Evolutionary conservation across 2,797 vertebrate genomes (phyloP).

Genomic region (Takifugu rubripes): DNA sequence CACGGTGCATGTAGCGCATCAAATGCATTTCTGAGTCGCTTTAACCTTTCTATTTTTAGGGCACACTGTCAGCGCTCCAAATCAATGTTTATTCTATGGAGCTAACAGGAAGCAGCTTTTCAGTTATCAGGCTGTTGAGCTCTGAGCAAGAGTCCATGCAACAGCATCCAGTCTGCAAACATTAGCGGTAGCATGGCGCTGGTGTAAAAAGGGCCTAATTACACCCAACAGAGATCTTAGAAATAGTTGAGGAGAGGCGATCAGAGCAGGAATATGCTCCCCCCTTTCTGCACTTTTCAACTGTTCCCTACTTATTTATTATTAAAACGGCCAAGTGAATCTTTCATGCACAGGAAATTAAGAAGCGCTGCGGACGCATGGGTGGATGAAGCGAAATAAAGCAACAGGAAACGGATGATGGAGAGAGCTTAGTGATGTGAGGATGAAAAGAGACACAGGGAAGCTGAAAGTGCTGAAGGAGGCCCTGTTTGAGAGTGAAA

Average conservation of each 20-base stretch:
- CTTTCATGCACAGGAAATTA: constrained; percentile 76
- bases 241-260: not conserved
- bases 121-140: too few relatives aligned
- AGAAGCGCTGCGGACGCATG: constrained; percentile 54
- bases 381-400: constrained; percentile 39
- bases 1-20: constrained; percentile 58
- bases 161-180: too few relatives aligned
- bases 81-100: constrained; percentile 43
- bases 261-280: constrained; percentile 29
- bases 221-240: too few relatives aligned
- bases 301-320: constrained; percentile 61
- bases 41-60: constrained; percentile 44
- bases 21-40: constrained; percentile 60
- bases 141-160: too few relatives aligned
- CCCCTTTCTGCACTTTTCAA: constrained; percentile 56
- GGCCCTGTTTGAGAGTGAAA: constrained; percentile 13
- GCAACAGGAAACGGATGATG: constrained; percentile 21
- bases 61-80: constrained; percentile 31
- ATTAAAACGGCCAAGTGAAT: constrained; percentile 70
- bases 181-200: too few relatives aligned
- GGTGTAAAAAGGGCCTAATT: constrained; percentile 17
- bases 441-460: constrained; percentile 1
- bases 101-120: constrained; percentile 11
- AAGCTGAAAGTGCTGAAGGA: constrained; percentile 5
- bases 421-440: constrained; percentile 2